Evolutionary conservation across 2,888 invertebrate species (phyloP).

Genomic region (Tenthredo distinguenda): DNA sequence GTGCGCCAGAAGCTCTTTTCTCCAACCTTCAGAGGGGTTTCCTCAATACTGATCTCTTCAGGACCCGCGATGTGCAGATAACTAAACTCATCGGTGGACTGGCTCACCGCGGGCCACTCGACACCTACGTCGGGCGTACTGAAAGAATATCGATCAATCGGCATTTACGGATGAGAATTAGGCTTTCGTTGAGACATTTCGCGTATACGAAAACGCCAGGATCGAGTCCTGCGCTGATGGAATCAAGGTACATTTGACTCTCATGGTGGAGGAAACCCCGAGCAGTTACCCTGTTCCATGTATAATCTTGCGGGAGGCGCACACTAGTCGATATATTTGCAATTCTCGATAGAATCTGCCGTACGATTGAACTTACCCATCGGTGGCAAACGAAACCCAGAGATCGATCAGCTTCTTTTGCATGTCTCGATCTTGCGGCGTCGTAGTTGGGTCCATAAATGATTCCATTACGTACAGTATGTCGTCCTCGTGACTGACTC

Average conservation of each 20-base stretch:
- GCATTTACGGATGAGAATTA: not conserved
- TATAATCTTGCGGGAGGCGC: not conserved
- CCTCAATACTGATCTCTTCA: slow-evolving; percentile 76
- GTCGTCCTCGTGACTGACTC: slow-evolving; percentile 85
- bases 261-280: not conserved
- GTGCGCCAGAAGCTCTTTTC: slow-evolving; percentile 83
- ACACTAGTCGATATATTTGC: too few species aligned
- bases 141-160: slow-evolving; percentile 56
- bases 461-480: slow-evolving; percentile 79
- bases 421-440: slow-evolving; percentile 80
- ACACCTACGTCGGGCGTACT: slow-evolving; percentile 78
- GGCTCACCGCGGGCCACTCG: slow-evolving; percentile 79
- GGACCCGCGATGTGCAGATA: slow-evolving; percentile 81
- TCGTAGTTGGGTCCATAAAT: slow-evolving; percentile 71
- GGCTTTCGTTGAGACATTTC: not conserved
- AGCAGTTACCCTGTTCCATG: not conserved
- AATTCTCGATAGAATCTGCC: not conserved
- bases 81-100: slow-evolving; percentile 77
- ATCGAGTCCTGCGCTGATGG: not conserved
- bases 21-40: slow-evolving; percentile 79
- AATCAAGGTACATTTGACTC: not conserved
- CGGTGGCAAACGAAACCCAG: slow-evolving; percentile 80
- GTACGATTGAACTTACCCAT: slow-evolving; percentile 79
- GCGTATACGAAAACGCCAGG: not conserved
- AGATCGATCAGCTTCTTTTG: slow-evolving; percentile 80